Conservation (phyloP, 2,113 vertebrate species). For the Platysternon megacephalum region DNA sequence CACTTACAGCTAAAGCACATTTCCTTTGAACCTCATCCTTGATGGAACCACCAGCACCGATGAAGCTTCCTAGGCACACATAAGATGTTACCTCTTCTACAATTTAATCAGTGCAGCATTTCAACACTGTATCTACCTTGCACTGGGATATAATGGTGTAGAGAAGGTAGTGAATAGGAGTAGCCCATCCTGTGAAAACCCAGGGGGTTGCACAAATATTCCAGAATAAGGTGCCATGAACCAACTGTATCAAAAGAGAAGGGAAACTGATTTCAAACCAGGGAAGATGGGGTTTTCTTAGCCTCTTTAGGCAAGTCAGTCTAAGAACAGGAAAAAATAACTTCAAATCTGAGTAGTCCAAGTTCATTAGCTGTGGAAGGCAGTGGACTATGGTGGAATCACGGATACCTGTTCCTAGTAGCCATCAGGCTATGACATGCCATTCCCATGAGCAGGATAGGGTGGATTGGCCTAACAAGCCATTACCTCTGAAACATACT, state of each 20-base stretch:
- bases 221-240: too few species aligned
- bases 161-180: neutral
- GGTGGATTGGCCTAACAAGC: neutral
- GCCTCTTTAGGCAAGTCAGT: neutral
- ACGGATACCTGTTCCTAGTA: neutral
- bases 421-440: neutral
- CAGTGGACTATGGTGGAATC: neutral
- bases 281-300: neutral
- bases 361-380: neutral
- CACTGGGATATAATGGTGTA: neutral
- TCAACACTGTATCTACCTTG: neutral
- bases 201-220: too few species aligned
- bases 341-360: neutral
- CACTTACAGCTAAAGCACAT: too few species aligned
- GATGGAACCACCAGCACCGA: neutral
- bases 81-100: neutral
- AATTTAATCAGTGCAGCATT: neutral
- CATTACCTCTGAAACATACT: neutral
- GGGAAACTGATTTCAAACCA: neutral
- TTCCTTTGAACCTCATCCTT: too few species aligned
- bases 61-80: neutral
- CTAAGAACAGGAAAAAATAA: neutral
- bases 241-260: too few species aligned
- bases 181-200: neutral
- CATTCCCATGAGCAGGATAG: neutral